Percentiles rank a stretch among this genome's conserved stretches.
Conservation (phyloP, 2,113 vertebrate genomes). For the Silurus meridionalis region DNA sequence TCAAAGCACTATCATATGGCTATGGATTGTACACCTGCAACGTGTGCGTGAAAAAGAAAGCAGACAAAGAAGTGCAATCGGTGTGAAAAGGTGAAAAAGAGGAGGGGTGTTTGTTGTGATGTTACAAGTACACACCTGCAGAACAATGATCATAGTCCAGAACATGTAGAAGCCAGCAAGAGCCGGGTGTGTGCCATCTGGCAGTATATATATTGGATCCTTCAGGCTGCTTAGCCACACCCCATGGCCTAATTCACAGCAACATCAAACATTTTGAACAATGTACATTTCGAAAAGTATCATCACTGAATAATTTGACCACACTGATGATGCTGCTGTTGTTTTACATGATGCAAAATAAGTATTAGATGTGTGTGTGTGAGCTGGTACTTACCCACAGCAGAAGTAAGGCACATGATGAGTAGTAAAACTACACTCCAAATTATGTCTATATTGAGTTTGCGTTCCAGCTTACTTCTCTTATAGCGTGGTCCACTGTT, state of each 20-base stretch:
- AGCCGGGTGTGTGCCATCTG: conserved; percentile 64
- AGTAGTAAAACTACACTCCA: conserved; percentile 89
- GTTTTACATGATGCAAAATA: neutral
- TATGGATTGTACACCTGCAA: too few relatives aligned
- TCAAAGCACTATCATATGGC: neutral
- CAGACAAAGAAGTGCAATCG: too few relatives aligned
- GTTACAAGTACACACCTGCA: conserved; percentile 81
- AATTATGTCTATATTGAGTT: conserved; percentile 84
- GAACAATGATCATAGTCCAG: conserved; percentile 96
- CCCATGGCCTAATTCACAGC: conserved; percentile 80
- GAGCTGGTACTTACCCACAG: conserved; percentile 76
- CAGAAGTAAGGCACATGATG: conserved; percentile 83
- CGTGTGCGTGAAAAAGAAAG: neutral
- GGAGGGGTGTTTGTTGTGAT: neutral
- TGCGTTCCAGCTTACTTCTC: conserved; percentile 86
- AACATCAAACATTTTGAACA: neutral
- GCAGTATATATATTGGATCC: conserved; percentile 74
- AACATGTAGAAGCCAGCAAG: conserved; percentile 90
- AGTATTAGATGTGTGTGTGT: neutral
- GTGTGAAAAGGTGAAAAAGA: neutral
- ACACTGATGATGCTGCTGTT: neutral
- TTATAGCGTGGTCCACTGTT: conserved; percentile 88
- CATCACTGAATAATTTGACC: neutral
- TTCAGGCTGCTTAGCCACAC: conserved; percentile 79
- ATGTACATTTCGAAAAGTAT: neutral